Evolutionary conservation across 2,113 vertebrate genomes (phyloP).

Genomic region (Balaenoptera acutorostrata): DNA sequence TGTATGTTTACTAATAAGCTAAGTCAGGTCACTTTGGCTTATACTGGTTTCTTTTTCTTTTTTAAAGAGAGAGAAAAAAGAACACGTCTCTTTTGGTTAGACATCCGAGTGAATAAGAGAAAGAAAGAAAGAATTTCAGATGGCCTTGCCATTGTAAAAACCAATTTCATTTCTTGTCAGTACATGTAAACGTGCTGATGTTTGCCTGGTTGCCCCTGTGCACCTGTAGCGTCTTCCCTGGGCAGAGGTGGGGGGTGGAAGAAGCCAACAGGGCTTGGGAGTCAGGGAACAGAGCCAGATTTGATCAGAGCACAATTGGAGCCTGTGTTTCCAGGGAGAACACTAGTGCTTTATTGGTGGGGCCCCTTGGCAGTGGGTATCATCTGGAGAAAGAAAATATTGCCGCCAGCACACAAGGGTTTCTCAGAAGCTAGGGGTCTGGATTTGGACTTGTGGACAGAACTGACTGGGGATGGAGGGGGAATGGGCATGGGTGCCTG

Average conservation of each 20-base stretch:
- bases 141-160: neutral
- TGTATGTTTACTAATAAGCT: neutral
- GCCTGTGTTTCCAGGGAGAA: conserved; percentile 11
- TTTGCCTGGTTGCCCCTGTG: too few species aligned
- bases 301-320: neutral
- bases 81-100: neutral
- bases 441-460: neutral
- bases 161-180: neutral
- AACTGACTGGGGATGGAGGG: neutral
- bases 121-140: neutral
- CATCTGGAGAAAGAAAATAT: neutral
- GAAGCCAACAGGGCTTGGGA: neutral
- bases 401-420: fast-evolving
- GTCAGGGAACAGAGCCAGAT: neutral
- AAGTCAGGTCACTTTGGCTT: neutral
- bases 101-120: neutral
- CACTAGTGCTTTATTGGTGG: neutral
- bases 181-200: neutral
- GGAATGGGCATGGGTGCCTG: neutral
- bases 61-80: neutral
- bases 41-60: neutral
- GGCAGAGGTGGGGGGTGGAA: neutral
- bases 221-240: neutral
- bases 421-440: neutral
- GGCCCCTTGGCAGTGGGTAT: neutral